A percentile compares a stretch with the other conserved stretches of the same genome.
These are phyloP conservation scores for Enteromius trimaculatus DNA, from an alignment of 2,797 vertebrate genomes.

Conservation along the genomic window DNA sequence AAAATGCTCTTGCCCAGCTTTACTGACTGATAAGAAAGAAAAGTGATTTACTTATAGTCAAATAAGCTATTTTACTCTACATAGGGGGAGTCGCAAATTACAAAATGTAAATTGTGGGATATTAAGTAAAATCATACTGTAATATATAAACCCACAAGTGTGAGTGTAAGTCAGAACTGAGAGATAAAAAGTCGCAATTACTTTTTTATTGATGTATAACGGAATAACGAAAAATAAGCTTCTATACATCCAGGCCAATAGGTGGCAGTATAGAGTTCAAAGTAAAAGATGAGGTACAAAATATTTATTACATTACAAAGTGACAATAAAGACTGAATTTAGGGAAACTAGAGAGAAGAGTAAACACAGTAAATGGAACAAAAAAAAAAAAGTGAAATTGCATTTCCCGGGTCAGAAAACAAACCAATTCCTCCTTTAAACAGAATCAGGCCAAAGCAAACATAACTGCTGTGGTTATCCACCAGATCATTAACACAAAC, in stretches of 20 bases:
- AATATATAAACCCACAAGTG: neutral
- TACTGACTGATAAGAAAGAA: neutral
- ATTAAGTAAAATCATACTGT: neutral
- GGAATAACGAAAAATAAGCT: neutral
- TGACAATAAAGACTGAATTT: neutral
- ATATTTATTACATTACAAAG: neutral
- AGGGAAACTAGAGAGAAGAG: neutral
- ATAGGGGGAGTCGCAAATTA: neutral
- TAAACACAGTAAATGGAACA: neutral
- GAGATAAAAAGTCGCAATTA: neutral
- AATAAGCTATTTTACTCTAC: neutral
- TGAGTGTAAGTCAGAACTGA: neutral
- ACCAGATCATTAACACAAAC: conserved; percentile 14
- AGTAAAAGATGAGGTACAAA: neutral
- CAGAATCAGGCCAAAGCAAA: neutral
- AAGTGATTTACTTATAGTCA: neutral
- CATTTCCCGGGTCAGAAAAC: neutral
- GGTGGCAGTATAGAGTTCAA: neutral
- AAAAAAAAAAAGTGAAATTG: neutral
- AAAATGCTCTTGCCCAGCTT: neutral
- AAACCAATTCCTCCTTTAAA: neutral
- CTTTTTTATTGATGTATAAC: neutral
- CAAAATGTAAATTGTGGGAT: neutral
- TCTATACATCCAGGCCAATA: neutral
- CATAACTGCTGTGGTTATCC: neutral